Conservation (phyloP, 1,140 invertebrate genomes). For the Diorhabda carinulata region DNA sequence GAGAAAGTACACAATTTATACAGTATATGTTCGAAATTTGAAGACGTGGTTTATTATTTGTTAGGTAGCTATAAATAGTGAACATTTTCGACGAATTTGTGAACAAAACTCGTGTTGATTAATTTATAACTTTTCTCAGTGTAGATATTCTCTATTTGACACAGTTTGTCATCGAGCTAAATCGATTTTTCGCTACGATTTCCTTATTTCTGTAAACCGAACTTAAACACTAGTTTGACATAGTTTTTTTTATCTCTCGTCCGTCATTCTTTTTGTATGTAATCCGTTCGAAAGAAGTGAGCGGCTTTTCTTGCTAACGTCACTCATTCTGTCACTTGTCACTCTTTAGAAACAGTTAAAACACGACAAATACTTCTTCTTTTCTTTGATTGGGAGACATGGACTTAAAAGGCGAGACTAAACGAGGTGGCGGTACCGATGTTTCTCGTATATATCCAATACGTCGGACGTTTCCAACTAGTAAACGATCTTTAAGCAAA, state of each 20-base stretch:
- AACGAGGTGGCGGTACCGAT: constrained; percentile 9
- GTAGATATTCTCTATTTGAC: no score
- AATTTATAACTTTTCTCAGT: no score
- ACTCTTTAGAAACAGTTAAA: neutral
- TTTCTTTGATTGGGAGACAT: constrained; percentile 7
- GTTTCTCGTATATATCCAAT: neutral
- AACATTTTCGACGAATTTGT: no score
- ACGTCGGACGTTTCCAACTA: no score
- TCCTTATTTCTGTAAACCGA: neutral
- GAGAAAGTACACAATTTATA: no score
- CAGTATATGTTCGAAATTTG: no score
- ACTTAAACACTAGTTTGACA: neutral
- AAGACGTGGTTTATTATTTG: no score
- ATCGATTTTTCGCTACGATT: no score
- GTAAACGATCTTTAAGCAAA: no score
- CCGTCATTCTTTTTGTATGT: constrained; percentile 11
- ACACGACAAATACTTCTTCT: constrained; percentile 13
- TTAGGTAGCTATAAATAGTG: no score
- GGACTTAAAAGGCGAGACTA: constrained; percentile 10
- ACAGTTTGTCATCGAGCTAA: no score
- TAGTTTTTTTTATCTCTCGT: constrained; percentile 4
- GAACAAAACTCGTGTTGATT: no score
- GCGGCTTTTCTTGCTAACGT: constrained; percentile 13
- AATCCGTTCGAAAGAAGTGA: constrained; percentile 14
- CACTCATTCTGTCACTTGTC: constrained; percentile 15